A percentile compares a stretch with the other conserved stretches of the same genome.
Conservation (phyloP, 2,113 vertebrate genomes). For the Tringa solitaria region DNA sequence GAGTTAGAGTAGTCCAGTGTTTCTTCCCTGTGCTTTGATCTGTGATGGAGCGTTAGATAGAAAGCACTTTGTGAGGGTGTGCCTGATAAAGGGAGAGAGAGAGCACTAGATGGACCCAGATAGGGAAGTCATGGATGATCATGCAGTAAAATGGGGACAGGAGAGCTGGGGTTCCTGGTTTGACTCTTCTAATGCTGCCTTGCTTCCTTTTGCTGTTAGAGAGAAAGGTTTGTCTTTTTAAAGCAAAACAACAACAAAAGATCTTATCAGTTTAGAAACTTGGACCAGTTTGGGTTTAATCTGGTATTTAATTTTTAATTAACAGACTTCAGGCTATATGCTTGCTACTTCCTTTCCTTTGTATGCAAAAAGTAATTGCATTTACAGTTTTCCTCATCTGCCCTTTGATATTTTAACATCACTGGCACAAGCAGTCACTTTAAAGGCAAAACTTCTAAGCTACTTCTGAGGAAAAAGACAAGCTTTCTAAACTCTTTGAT, state of each 20-base stretch:
- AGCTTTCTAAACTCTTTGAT: constrained; percentile 51
- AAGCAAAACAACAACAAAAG: background rate
- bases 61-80: background rate
- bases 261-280: background rate
- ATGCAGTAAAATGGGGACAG: background rate
- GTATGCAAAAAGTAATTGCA: constrained; percentile 41
- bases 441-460: constrained; percentile 61
- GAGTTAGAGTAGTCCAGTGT: background rate
- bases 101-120: background rate
- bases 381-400: constrained; percentile 27
- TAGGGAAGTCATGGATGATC: accelerated
- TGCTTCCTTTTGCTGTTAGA: background rate
- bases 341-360: constrained; percentile 50
- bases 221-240: background rate
- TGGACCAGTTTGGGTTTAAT: background rate
- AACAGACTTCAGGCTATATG: background rate
- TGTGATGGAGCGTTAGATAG: background rate
- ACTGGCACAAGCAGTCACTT: constrained; percentile 22
- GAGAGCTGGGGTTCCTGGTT: background rate
- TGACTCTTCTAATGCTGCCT: background rate
- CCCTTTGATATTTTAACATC: constrained; percentile 34
- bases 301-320: constrained; percentile 14
- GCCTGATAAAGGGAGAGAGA: background rate
- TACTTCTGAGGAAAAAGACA: constrained; percentile 37
- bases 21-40: background rate